phyloP scores from a whole-genome alignment of 2,113 vertebrate species.

The Microtus richardsoni region DNA sequence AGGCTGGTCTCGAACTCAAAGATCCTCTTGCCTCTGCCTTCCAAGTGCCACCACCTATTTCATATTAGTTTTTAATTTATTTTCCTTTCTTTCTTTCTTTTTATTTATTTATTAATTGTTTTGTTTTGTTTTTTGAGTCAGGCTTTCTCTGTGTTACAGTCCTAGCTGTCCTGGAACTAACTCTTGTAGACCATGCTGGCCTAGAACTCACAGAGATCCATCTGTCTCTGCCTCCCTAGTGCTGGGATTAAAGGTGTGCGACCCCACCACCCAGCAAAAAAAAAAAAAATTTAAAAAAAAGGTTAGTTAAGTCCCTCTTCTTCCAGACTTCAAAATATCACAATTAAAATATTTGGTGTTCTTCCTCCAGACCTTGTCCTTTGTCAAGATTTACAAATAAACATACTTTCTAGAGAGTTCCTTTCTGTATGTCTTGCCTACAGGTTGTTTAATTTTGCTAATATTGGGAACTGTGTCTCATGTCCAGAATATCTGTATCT shows the following conservation, averaged over 20 bases:
- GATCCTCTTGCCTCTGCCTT: not conserved
- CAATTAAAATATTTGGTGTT: not conserved
- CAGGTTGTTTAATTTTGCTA: not conserved
- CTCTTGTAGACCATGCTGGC: too few species aligned
- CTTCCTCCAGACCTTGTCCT: not conserved
- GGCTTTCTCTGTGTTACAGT: not conserved
- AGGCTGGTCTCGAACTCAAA: not conserved
- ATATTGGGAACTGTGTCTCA: not conserved
- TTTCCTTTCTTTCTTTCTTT: not conserved
- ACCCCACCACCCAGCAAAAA: too few species aligned
- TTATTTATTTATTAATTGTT: too few species aligned
- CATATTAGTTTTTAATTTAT: not conserved
- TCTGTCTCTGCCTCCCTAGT: too few species aligned
- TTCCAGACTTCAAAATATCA: conserved; percentile 28
- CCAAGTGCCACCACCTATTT: not conserved
- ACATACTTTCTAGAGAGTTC: not conserved
- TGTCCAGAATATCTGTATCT: not conserved
- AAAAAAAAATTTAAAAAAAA: too few species aligned
- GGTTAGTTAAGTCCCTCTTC: not conserved
- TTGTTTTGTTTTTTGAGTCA: too few species aligned
- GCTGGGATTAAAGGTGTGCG: not conserved
- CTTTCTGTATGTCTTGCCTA: not conserved
- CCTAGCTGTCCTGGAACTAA: not conserved
- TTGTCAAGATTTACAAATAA: not conserved
- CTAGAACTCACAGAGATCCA: too few species aligned